Evolutionary conservation across 2,888 invertebrate genomes (phyloP).

Genomic region (Sthenelais limicola): DNA sequence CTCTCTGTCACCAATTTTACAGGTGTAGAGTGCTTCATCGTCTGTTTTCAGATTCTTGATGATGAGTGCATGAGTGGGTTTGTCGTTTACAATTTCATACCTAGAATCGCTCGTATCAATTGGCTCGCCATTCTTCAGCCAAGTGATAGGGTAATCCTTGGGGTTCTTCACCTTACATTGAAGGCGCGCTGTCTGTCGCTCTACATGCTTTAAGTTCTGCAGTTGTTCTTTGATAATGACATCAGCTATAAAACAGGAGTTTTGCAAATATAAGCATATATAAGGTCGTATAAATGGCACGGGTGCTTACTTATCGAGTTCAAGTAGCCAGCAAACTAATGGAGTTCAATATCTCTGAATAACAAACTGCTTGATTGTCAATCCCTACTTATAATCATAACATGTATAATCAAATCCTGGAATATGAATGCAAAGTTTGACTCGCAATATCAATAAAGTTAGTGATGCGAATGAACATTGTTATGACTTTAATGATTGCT

Average conservation of each 20-base stretch:
- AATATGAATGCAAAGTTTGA: too few relatives aligned
- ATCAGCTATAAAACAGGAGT: slow-evolving; percentile 80
- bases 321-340: background rate
- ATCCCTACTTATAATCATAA: too few relatives aligned
- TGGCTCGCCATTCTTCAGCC: slow-evolving; percentile 94
- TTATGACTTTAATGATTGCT: too few relatives aligned
- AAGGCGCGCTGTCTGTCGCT: slow-evolving; percentile 91
- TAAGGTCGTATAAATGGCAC: background rate
- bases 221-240: slow-evolving; percentile 97
- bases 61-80: slow-evolving; percentile 91
- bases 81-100: slow-evolving; percentile 74
- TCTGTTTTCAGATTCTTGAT: slow-evolving; percentile 75
- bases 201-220: slow-evolving; percentile 92
- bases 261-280: slow-evolving; percentile 37
- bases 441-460: too few relatives aligned
- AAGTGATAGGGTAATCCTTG: slow-evolving; percentile 94
- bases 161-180: slow-evolving; percentile 86
- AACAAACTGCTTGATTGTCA: too few relatives aligned
- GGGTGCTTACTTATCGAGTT: background rate
- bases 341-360: too few relatives aligned
- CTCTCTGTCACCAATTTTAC: slow-evolving; percentile 72
- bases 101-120: slow-evolving; percentile 83
- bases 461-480: too few relatives aligned
- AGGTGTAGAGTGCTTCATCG: slow-evolving; percentile 73
- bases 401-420: too few relatives aligned